Evolutionary conservation across 2,888 invertebrate genomes (phyloP), one percentile per base, ranked within the genome.

Genomic region (Stegophylla sp.): DNA sequence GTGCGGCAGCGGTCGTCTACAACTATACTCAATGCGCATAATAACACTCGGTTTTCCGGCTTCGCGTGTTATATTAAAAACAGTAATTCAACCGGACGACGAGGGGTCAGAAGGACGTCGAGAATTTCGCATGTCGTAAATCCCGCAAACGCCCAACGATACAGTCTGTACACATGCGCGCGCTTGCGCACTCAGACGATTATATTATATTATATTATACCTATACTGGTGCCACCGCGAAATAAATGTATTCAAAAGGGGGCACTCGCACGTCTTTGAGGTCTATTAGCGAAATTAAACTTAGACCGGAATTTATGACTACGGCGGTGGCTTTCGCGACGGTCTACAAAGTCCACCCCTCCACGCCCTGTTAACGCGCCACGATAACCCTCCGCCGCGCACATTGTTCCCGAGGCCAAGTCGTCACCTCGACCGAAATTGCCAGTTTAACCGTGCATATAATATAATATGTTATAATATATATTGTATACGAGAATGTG

Each of bases 261-360:
- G 69, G 10, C 4, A n/a, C 12, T 9, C 41, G 34, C 73, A 9
- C 43, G 56, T 45, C 76, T 56, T 71, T 48, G 48, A 34, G 45
- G 77, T 79, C 77, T 79, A 79, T 79, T 79, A 79, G 77, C 69
- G 67, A 79, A 69, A 79, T 79, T 79, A 79, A 79, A 79, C 59
- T 69, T 17, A 13, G 67, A n/a, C 59, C 53, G 28, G 17, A 69
- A 79, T 79, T 79, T 79, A 69, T 23, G 23, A 28, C 9, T 3
- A 20, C 64, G 17, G 13, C 26, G 26, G 17, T 64, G 20, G 66
- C 56, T 79, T 61, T 79, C 48, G 69, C 23, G 15, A 41, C 61
- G 7, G 34, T 34, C 59, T 12, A 12, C 28, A 3, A 10, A 20
- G 3, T 34, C 34, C 59, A 3, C n/a, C n/a, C 53, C 7, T 1